These are phyloP conservation scores for Mormyrus lacerda DNA, from an alignment of 2,113 vertebrate species.

Conservation along the genomic window DNA sequence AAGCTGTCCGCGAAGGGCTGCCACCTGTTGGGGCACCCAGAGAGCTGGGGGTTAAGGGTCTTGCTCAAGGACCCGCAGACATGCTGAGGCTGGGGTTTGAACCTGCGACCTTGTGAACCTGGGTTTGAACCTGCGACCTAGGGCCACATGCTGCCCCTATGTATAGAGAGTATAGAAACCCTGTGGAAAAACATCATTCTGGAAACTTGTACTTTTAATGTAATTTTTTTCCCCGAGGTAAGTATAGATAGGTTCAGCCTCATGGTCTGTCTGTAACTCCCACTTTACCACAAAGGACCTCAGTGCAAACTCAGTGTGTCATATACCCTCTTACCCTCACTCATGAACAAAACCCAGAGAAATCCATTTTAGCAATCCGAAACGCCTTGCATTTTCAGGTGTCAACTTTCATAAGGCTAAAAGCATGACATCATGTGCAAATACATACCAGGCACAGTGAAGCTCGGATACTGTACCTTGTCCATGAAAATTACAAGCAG, in stretches of 20 bases:
- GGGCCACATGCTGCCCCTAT: too few species aligned
- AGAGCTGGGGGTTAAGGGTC: too few species aligned
- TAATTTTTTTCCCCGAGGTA: not conserved
- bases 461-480: not conserved
- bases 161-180: not conserved
- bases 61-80: too few species aligned
- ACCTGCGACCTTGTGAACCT: too few species aligned
- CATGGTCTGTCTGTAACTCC: too few species aligned
- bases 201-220: too few species aligned
- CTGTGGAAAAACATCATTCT: not conserved
- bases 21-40: too few species aligned
- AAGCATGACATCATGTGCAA: not conserved
- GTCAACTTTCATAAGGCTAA: not conserved
- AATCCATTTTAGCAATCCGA: not conserved
- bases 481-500: not conserved
- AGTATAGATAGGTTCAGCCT: too few species aligned
- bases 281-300: not conserved
- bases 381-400: not conserved
- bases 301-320: not conserved
- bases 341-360: not conserved
- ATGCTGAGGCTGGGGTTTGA: too few species aligned
- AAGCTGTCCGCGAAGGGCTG: too few species aligned
- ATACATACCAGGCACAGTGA: not conserved
- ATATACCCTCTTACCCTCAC: not conserved
- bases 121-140: too few species aligned